Base-by-base conservation (phyloP, 2,797 vertebrate genomes). In the Otus scops region DNA sequence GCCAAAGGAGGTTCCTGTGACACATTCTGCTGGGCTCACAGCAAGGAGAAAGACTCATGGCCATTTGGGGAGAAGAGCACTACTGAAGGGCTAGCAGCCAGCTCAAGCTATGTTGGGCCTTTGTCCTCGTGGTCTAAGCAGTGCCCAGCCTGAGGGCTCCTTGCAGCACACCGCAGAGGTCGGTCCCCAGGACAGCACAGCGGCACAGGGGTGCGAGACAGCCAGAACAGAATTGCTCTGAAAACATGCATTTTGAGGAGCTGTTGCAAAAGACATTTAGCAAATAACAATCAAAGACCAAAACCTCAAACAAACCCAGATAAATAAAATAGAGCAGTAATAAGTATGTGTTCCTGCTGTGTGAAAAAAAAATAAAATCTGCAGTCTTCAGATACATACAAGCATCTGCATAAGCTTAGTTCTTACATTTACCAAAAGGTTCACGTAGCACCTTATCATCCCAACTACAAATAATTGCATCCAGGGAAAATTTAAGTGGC, bases 401-500 rank as follows among this genome's bases (percentile, higher is more conserved):
- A 73, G 17, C 3, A 1, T 75, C 51, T 50, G 12, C 54, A 61
- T 61, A 51, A 85, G 67, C 32, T 89, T 54, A 69, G 38, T 22
- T 90, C n/a, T 67, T 60, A 32, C 75, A 74, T 91, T 97, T 90
- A 93, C 71, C 57, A 71, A 78, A 91, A 94, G 60, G 45, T 91
- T 84, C 75, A 94, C 9, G 1, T 87, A 85, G 32, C 54, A 89
- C 80, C 41, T 94, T 94, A 95, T 85, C 80, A 89, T 86, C 47
- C 67, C 70, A 90, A 64, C 76, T 68, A 68, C 82, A 91, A 95
- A 93, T 92, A 92, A 91, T 82, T 94, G 45, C 50, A 88, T 71
- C 39, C 63, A 74, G 73, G 56, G 76, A 84, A 95, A 97, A 86
- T 45, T 50, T 87, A 95, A 95, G 74, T 85, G 79, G 77, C 57